Evolutionary conservation across 2,113 vertebrate species (phyloP).

Genomic region (Probosciger aterrimus): DNA sequence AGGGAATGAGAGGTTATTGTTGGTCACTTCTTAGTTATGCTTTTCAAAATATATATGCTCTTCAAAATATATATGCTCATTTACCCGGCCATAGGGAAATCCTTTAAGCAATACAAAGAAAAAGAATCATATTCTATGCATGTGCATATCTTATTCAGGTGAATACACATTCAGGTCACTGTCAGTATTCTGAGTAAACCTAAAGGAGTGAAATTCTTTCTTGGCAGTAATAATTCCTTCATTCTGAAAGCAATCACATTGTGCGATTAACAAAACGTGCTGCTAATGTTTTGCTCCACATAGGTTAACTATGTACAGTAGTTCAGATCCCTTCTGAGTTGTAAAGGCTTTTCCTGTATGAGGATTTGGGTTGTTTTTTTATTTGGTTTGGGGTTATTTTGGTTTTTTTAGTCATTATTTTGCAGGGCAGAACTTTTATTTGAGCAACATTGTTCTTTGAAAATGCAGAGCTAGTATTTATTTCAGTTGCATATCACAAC

Average conservation of each 20-base stretch:
- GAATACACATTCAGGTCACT: background rate
- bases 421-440: background rate
- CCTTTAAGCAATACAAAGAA: background rate
- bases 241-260: background rate
- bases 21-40: background rate
- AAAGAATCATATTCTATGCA: conserved; percentile 23
- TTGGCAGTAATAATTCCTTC: background rate
- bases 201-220: background rate
- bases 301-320: background rate
- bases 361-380: background rate
- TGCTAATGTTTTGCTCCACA: background rate
- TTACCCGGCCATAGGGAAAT: conserved; percentile 3
- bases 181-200: background rate
- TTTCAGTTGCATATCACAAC: background rate
- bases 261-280: background rate
- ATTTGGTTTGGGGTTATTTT: background rate
- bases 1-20: background rate
- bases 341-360: background rate
- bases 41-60: background rate
- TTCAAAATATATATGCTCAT: background rate
- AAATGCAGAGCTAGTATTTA: background rate
- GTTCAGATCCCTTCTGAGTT: background rate
- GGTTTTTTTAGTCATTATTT: background rate
- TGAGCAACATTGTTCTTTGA: background rate
- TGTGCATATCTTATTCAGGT: background rate